phyloP scores from a whole-genome alignment of 2,797 vertebrate genomes.

The Mallotus villosus region DNA sequence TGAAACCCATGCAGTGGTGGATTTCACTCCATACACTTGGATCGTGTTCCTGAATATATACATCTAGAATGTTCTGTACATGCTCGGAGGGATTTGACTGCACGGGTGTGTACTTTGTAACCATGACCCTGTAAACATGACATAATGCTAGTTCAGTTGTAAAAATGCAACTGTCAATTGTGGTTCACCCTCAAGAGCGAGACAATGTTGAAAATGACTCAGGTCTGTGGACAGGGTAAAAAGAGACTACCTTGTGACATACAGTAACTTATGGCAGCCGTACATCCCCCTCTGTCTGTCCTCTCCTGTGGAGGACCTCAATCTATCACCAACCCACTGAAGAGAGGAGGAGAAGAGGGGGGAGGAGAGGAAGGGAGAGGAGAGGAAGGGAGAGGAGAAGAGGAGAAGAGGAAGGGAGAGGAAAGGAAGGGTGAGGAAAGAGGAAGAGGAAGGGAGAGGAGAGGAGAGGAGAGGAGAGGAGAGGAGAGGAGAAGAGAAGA shows the following conservation, averaged over 20 bases:
- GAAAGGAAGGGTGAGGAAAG: too few species aligned
- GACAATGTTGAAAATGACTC: neutral
- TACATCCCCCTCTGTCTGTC: neutral
- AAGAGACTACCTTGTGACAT: neutral
- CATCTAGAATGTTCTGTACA: neutral
- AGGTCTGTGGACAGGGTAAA: neutral
- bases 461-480: too few species aligned
- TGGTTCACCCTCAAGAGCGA: neutral
- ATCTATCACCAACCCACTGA: neutral
- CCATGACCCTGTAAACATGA: too few species aligned
- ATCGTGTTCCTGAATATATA: neutral
- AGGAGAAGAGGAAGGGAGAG: too few species aligned
- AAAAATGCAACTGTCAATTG: neutral
- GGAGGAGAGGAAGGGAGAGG: neutral
- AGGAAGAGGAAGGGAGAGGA: too few species aligned
- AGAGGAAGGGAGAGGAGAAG: neutral
- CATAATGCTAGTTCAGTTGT: too few species aligned
- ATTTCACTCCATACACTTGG: neutral
- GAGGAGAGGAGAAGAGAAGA: too few species aligned
- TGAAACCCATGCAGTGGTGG: neutral
- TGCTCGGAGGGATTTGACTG: neutral
- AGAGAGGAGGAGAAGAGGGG: neutral
- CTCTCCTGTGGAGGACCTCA: neutral
- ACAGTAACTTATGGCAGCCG: neutral
- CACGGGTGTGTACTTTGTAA: too few species aligned